A percentile compares a stretch with the other conserved stretches of the same genome.
Conservation (phyloP, 2,888 invertebrate species). For the Meandrusa payeni region DNA sequence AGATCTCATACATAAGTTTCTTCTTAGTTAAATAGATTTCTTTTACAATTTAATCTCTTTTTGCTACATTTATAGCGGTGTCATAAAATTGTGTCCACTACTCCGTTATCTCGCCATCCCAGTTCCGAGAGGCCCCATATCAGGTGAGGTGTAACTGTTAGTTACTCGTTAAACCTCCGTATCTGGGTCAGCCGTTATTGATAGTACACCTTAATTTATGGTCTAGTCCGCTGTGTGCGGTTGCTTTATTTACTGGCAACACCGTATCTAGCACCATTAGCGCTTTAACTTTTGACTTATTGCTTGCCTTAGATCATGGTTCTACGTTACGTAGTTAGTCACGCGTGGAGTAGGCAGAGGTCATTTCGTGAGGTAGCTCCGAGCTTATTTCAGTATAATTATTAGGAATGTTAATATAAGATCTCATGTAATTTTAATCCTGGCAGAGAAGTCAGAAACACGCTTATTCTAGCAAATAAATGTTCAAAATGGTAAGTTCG, state of each 20-base stretch:
- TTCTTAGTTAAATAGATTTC: too few species aligned
- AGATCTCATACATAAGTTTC: too few species aligned
- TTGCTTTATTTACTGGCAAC: constrained; percentile 11
- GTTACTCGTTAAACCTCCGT: constrained; percentile 47
- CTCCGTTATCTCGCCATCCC: constrained; percentile 66
- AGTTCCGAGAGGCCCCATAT: constrained; percentile 67
- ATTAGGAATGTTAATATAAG: too few species aligned
- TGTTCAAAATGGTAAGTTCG: too few species aligned
- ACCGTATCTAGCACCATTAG: constrained; percentile 23
- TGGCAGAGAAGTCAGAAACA: too few species aligned
- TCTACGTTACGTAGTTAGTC: too few species aligned
- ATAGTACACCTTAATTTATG: constrained; percentile 45
- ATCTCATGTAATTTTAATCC: too few species aligned
- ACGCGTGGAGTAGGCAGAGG: too few species aligned
- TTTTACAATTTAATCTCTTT: constrained; percentile 19
- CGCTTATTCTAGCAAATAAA: too few species aligned
- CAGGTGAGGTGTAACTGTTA: constrained; percentile 61
- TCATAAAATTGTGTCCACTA: constrained; percentile 45
- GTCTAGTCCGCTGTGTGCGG: constrained; percentile 28
- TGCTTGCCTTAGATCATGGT: constrained; percentile 20
- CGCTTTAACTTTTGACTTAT: constrained; percentile 10
- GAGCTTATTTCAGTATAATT: too few species aligned
- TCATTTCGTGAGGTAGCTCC: too few species aligned
- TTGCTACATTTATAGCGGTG: constrained; percentile 32
- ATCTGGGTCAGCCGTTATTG: constrained; percentile 70